Evolutionary conservation across 2,113 vertebrate species (phyloP), one percentile per base, ranked within the genome.

Genomic region (Zeus faber): DNA sequence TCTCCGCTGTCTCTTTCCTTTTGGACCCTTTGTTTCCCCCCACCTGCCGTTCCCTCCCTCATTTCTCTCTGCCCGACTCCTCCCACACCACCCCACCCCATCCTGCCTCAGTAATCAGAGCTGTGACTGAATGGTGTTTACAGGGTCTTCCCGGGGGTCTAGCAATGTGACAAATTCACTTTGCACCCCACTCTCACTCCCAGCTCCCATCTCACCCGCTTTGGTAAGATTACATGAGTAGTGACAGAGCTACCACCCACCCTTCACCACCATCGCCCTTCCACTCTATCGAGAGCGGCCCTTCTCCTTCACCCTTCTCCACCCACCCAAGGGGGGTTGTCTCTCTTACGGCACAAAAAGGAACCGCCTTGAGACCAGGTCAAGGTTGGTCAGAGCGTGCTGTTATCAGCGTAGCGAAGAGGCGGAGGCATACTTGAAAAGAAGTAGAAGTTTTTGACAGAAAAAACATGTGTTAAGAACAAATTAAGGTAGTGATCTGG

Each of bases 121-220:
- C 31, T 11, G 9, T 9, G 14, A 35, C 29, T 31, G 29, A 31
- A 11, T 8, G 9, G 14, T 35, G 31, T 11, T 9, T 13, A 13
- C 31, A 3, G 31, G 27, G 4, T 35, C 31, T 13, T 35, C 31
- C 31, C 31, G 14, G 31, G 31, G 31, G 31, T 1, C 9, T 9
- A 13, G 3, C 7, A 3, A 8, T 35, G 2, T 35, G 31, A 35
- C 33, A 43, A 44, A 40, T 65, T 64, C 24, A 20, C 22, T 35
- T 23, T 49, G 37, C 50, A 62, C 45, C 16, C 26, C 40, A 16
- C 39, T 49, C 49, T 44, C 46, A 62, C 29, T 27, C 53, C 18
- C n/a, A 27, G 37, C 68, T 51, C 33, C 63, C 65, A 50, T 62
- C 56, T 59, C 54, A 61, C 50, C 53, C 23, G 48, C 23, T 58